Percentiles rank a stretch among this genome's conserved stretches.
phyloP scores from a whole-genome alignment of 2,888 invertebrate species.

The Craniophora ligustri region DNA sequence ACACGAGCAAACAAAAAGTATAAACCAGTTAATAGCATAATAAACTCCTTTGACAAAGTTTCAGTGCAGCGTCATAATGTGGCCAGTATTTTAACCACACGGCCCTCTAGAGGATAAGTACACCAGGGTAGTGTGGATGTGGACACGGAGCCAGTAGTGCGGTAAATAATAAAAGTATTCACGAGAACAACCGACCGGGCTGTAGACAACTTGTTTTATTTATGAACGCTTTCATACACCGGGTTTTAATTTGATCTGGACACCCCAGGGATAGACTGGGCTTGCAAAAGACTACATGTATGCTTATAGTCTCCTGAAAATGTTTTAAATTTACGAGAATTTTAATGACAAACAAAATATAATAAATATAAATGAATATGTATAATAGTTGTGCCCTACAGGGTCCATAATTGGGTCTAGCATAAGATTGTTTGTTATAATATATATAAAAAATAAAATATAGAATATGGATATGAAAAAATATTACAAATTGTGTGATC shows the following conservation, averaged over 20 bases:
- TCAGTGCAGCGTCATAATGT: slow-evolving; percentile 34
- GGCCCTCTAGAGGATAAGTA: slow-evolving; percentile 15
- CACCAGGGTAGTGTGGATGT: slow-evolving; percentile 18
- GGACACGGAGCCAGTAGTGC: slow-evolving; percentile 13
- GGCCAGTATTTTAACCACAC: slow-evolving; percentile 25
- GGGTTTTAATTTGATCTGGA: not conserved
- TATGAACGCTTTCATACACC: not conserved
- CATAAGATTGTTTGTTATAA: too few species aligned
- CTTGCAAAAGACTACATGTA: too few species aligned
- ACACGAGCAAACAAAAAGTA: slow-evolving; percentile 20
- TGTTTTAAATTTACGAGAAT: too few species aligned
- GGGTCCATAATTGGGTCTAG: too few species aligned
- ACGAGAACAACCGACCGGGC: slow-evolving; percentile 12
- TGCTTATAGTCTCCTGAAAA: too few species aligned
- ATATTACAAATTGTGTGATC: too few species aligned
- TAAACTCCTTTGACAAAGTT: slow-evolving; percentile 34
- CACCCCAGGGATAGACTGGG: too few species aligned
- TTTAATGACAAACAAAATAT: too few species aligned
- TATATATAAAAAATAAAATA: too few species aligned
- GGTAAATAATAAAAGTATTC: slow-evolving; percentile 36
- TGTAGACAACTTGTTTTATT: not conserved
- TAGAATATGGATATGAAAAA: too few species aligned
- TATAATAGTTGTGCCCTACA: too few species aligned
- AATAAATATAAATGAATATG: too few species aligned
- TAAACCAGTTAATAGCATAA: slow-evolving; percentile 33